Conservation (phyloP, 1,140 invertebrate species). For the Helicoverpa armigera region DNA sequence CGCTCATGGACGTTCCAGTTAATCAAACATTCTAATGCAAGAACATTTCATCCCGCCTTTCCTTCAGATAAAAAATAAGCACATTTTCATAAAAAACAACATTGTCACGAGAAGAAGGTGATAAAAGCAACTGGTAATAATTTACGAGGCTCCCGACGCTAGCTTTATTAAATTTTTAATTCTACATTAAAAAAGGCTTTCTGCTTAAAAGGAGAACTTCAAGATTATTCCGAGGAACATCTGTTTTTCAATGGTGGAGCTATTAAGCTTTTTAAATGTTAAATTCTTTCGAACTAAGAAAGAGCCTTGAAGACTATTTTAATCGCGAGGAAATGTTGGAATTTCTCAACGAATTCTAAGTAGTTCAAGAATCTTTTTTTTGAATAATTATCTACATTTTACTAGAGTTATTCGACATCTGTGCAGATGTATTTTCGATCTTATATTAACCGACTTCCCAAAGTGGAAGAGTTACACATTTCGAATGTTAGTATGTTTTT, state of each 20-base stretch:
- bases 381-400: neutral
- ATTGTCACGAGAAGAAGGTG: slow-evolving; percentile 35
- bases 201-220: slow-evolving; percentile 18
- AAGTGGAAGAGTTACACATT: too few relatives aligned
- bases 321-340: slow-evolving; percentile 9
- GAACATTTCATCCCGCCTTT: slow-evolving; percentile 18
- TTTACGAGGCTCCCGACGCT: slow-evolving; percentile 6
- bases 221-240: slow-evolving; percentile 29
- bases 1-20: too few relatives aligned
- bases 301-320: slow-evolving; percentile 23
- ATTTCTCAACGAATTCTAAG: neutral
- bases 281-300: slow-evolving; percentile 31
- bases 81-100: slow-evolving; percentile 44
- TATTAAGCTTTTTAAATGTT: slow-evolving; percentile 44
- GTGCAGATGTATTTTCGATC: neutral
- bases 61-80: slow-evolving; percentile 13
- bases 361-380: neutral
- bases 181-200: slow-evolving; percentile 25
- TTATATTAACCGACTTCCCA: too few relatives aligned
- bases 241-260: slow-evolving; percentile 45
- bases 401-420: neutral
- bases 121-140: slow-evolving; percentile 41
- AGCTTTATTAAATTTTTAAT: slow-evolving; percentile 47
- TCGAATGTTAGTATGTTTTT: too few relatives aligned
- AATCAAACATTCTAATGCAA: too few relatives aligned